phyloP scores from a whole-genome alignment of 2,888 invertebrate species.

The Cheilosia vulpina region DNA sequence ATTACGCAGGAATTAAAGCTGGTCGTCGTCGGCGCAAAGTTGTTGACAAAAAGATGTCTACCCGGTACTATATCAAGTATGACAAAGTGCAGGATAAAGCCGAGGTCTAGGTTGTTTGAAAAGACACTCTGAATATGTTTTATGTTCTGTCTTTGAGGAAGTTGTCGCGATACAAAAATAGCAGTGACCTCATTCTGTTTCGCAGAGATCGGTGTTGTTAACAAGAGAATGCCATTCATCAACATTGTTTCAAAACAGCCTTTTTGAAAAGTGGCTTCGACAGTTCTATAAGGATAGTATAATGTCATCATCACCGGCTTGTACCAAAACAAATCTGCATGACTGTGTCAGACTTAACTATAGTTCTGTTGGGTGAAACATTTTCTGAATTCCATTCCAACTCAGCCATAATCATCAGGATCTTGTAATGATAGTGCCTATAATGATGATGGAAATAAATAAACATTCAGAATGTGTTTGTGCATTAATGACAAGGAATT shows the following conservation, averaged over 20 bases:
- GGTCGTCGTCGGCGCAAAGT: background rate
- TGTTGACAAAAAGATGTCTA: conserved; percentile 10
- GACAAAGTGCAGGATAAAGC: conserved; percentile 7
- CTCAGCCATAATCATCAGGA: too few relatives aligned
- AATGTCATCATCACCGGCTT: too few relatives aligned
- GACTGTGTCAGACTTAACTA: too few relatives aligned
- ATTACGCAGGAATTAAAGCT: conserved; percentile 39
- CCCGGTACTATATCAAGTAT: background rate
- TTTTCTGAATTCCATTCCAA: too few relatives aligned
- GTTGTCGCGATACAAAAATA: background rate
- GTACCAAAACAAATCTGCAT: too few relatives aligned
- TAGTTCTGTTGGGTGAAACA: too few relatives aligned
- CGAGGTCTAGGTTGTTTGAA: conserved; percentile 39
- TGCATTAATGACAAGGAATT: too few relatives aligned
- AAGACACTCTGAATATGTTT: background rate
- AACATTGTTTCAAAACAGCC: too few relatives aligned
- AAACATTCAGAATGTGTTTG: too few relatives aligned
- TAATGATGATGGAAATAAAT: too few relatives aligned
- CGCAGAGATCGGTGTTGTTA: background rate
- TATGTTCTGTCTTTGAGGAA: background rate
- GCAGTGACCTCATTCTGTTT: background rate
- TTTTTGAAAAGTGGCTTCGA: background rate
- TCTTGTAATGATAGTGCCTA: too few relatives aligned
- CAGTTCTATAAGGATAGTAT: too few relatives aligned
- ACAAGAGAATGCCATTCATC: background rate